Evolutionary conservation across 1,140 invertebrate genomes (phyloP), one percentile per base, ranked within the genome.

Genomic region (Onthophagus taurus): DNA sequence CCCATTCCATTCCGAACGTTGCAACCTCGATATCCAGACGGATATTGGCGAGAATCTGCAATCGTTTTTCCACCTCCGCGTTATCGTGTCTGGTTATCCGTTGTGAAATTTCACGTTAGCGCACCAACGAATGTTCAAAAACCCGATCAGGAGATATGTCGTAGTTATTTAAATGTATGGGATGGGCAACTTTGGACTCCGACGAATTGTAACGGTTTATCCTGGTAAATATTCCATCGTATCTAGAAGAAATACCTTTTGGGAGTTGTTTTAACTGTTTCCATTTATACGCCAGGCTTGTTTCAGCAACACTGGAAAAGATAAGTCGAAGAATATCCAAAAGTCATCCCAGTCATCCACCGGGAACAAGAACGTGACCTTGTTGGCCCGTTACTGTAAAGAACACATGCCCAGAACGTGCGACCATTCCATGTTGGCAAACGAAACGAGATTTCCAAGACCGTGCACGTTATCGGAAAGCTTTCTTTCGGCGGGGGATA

Each of bases 1-100:
- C 75, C 77, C 2, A 74, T 74, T 21, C 72, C 72, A 2, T 69
- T 72, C 16, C 61, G 77, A 26, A 76, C 77, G 31, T 62, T 73
- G 74, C 21, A 69, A 68, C 48, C 72, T 16, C 69, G 72, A 42
- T 81, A 79, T 54, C 73, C 71, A 0, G 70, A 73, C 17, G 65
- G 62, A 19, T 64, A 65, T 29, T 76, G 74, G 74, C 61, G 76
- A 19, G 69, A 76, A 41, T 71, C 74, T 1, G 68, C 70, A 0
- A 55, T 62, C 60, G 68, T 67, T 46, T 72, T 66, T 57, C 78
- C 67, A 31, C 63, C 76, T 0, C 74, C 78, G 1, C 71, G 83
- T 44, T 89, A 85, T 57, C 74, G 81, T 47, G 82, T 91, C 0
- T 91, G 87, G 88, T 72, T 91, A 45, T 88, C 87, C 1, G 80